Conservation (phyloP, 30 jellyfish, hydroid and myxozoan genomes). For the Pseudorhiza aurosa region DNA sequence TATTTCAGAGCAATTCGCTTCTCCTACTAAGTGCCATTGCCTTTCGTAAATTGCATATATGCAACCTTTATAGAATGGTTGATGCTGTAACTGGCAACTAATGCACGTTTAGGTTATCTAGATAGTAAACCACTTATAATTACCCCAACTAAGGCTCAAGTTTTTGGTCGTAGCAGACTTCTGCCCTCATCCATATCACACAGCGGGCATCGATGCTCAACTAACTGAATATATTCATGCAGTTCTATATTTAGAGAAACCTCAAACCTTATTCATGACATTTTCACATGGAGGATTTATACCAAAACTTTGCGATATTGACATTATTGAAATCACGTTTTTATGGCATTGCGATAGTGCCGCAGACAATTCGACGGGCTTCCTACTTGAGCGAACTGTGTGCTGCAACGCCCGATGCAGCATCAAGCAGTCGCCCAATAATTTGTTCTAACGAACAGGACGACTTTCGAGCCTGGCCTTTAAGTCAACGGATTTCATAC, state of each 20-base stretch:
- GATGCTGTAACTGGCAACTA: too few species aligned
- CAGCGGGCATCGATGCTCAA: constrained; percentile 24
- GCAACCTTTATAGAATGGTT: too few species aligned
- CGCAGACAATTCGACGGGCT: too few species aligned
- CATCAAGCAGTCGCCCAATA: constrained; percentile 22
- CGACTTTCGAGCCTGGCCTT: constrained; percentile 50
- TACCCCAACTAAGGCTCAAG: too few species aligned
- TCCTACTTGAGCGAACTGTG: constrained; percentile 2
- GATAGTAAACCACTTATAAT: too few species aligned
- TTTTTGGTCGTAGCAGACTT: too few species aligned
- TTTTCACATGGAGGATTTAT: not conserved
- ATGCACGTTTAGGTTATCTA: too few species aligned
- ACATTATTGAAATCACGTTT: constrained; percentile 1
- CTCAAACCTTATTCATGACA: constrained; percentile 20
- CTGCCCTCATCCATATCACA: constrained; percentile 16
- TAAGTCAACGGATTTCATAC: constrained; percentile 24
- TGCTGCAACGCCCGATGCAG: constrained; percentile 3
- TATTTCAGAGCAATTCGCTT: too few species aligned
- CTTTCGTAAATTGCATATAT: too few species aligned
- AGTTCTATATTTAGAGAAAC: constrained; percentile 20
- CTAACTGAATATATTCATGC: constrained; percentile 6
- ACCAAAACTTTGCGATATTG: not conserved
- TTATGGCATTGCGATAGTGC: not conserved
- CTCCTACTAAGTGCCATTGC: too few species aligned
- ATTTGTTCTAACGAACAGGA: constrained; percentile 31